Evolutionary conservation across 2,113 vertebrate species (phyloP).

Genomic region (Neotragus pygmaeus): DNA sequence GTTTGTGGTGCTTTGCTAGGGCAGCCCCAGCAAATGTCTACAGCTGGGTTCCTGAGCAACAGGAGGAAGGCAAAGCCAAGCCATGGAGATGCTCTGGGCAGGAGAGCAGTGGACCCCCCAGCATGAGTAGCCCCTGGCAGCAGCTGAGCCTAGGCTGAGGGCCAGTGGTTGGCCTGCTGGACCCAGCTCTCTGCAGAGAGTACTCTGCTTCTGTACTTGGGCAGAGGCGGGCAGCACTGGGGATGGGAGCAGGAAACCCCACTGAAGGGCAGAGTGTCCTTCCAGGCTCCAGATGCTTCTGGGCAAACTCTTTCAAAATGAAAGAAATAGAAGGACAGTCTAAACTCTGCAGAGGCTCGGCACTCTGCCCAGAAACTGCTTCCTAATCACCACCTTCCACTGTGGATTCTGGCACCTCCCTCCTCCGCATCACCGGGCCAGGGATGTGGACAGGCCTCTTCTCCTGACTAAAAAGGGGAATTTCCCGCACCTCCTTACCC

Average conservation of each 20-base stretch:
- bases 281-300: background rate
- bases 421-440: background rate
- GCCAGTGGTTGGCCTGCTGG: background rate
- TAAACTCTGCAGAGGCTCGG: background rate
- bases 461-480: background rate
- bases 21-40: background rate
- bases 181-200: background rate
- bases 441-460: background rate
- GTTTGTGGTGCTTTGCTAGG: background rate
- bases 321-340: background rate
- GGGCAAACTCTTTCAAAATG: background rate
- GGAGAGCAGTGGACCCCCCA: background rate
- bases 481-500: background rate
- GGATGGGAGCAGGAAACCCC: background rate
- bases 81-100: background rate
- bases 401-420: background rate
- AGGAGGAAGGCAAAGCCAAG: background rate
- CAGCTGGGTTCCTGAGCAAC: background rate
- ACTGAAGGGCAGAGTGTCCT: background rate
- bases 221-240: background rate
- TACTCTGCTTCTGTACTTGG: background rate
- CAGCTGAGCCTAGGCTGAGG: background rate
- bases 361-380: background rate
- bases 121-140: background rate
- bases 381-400: background rate